Base-by-base conservation (phyloP, 2,888 invertebrate genomes). In the Rapana venosa region DNA sequence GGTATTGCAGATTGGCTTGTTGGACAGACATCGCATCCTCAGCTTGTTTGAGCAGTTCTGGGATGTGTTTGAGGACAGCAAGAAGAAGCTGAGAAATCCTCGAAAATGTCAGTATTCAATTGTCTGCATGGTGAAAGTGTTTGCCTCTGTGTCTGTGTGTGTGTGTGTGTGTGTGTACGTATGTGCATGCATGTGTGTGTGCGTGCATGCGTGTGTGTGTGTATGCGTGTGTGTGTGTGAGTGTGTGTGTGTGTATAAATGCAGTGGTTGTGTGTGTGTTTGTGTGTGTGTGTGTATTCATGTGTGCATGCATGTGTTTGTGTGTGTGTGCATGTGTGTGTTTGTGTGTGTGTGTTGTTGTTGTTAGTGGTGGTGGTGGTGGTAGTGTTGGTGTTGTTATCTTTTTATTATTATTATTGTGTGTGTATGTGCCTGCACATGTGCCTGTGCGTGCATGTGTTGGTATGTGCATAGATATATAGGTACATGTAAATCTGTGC, bases 21-120 rank as follows among this genome's bases (percentile, higher is more conserved):
- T 96, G 58, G 96, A 96, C 91, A 92, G 96, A 85, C 95, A 95
- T 89, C 92, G 96, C 26, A 95, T 96, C 83, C 91, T 96, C 81
- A 94, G 93, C 88, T 92, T 96, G 91, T 96, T 96, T 93, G 95
- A 96, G 90, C 92, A 94, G 89, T 96, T 95, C 91, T 96, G 94
- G 93, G 96, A 96, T 91, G 91, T 92, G 74, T 92, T 94, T 0
- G 92, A 93, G 87, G 94, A 94, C 0, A 77, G 89, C 87, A 36
- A 90, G 17, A 90, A 87, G 2, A 92, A 92, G n/a, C 91, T 96
- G n/a, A 91, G 95, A 74, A 95, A 96, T 89, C 96, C 96, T 32
- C 92, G 95, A 81, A 94, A 94, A 93, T 96, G 96, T 96, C 93
- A 94, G 95, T 92, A n/a, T 22, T 79, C 17, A 20, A 26, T 74